phyloP scores from a whole-genome alignment of 2,888 invertebrate species.

The Rotaria sp. region DNA sequence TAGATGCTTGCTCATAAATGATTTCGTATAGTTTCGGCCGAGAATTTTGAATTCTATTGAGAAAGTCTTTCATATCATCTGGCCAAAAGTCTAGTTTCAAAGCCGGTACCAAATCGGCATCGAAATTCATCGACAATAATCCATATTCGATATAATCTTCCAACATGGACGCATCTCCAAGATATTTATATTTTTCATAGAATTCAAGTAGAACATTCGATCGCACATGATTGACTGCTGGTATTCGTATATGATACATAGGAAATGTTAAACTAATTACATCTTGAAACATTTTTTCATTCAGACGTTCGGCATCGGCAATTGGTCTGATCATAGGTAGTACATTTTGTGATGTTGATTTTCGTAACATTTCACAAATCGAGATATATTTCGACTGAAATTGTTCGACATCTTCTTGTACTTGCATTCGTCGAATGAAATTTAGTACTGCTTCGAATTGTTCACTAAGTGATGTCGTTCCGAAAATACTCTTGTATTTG shows the following conservation, averaged over 20 bases:
- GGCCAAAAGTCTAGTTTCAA: slow-evolving; percentile 1
- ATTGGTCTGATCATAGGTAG: background rate
- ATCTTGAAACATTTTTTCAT: background rate
- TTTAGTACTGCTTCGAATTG: background rate
- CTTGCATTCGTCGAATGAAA: background rate
- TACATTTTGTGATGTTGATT: background rate
- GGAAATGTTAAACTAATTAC: background rate
- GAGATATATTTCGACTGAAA: background rate
- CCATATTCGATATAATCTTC: background rate
- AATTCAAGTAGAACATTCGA: background rate
- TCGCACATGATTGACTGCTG: background rate
- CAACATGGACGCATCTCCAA: background rate
- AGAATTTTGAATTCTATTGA: background rate
- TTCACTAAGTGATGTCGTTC: background rate
- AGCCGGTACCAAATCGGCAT: background rate
- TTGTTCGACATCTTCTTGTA: background rate
- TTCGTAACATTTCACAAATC: background rate
- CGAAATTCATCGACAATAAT: background rate
- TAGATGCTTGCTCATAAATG: background rate
- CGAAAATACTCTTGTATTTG: background rate
- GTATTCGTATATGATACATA: background rate
- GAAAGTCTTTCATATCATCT: background rate
- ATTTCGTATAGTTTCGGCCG: background rate
- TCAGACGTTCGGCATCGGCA: background rate
- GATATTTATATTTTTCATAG: background rate